Percentiles rank a stretch among this genome's conserved stretches.
phyloP scores from a whole-genome alignment of 2,888 invertebrate species.

The Sinohyriopsis cumingii region DNA sequence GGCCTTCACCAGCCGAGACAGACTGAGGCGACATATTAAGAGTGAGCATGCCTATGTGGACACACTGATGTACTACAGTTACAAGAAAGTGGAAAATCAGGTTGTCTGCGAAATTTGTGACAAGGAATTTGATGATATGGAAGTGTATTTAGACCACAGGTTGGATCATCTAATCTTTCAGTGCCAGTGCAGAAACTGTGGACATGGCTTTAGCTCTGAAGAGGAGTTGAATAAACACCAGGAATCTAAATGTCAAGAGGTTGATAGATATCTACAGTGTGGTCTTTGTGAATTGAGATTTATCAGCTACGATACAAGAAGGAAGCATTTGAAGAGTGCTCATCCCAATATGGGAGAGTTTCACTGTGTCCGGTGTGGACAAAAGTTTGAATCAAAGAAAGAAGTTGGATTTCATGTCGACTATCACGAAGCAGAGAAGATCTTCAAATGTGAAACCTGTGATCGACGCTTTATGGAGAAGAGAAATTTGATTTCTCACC shows the following conservation, averaged over 20 bases:
- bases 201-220: slow-evolving; percentile 23
- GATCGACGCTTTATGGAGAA: slow-evolving; percentile 31
- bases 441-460: slow-evolving; percentile 28
- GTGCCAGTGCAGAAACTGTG: slow-evolving; percentile 21
- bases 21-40: slow-evolving; percentile 25
- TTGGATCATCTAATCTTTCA: slow-evolving; percentile 22
- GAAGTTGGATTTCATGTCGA: slow-evolving; percentile 18
- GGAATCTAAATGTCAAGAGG: slow-evolving; percentile 14
- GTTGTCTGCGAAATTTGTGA: slow-evolving; percentile 33
- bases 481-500: slow-evolving; percentile 29
- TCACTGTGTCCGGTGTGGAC: slow-evolving; percentile 30
- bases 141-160: slow-evolving; percentile 27
- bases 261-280: slow-evolving; percentile 23
- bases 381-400: slow-evolving; percentile 11
- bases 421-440: slow-evolving; percentile 21
- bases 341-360: slow-evolving; percentile 24
- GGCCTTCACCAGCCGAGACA: slow-evolving; percentile 20
- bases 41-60: slow-evolving; percentile 30
- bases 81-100: slow-evolving; percentile 20
- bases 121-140: slow-evolving; percentile 27
- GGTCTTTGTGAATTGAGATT: slow-evolving; percentile 23
- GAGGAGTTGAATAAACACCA: slow-evolving; percentile 20
- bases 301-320: slow-evolving; percentile 23
- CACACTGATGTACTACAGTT: slow-evolving; percentile 34
- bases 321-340: slow-evolving; percentile 24